A percentile compares a stretch with the other conserved stretches of the same genome.
Evolutionary conservation across 2,797 vertebrate species (phyloP).

Genomic region (Tinamus major): DNA sequence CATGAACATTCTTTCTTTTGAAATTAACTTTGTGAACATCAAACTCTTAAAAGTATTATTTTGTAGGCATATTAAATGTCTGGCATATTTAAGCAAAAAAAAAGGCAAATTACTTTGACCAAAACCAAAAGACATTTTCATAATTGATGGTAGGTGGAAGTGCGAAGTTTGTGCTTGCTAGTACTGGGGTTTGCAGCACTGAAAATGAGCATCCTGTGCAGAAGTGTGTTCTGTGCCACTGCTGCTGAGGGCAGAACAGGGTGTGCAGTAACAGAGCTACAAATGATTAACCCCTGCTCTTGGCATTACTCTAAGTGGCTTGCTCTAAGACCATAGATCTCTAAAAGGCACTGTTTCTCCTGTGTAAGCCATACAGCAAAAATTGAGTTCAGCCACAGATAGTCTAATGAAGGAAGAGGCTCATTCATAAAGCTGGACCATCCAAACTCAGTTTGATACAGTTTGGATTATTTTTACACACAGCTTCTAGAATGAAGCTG

Average conservation of each 20-base stretch:
- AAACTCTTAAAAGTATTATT: conserved; percentile 4
- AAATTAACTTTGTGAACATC: conserved; percentile 35
- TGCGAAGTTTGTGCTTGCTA: background rate
- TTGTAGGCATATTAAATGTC: conserved; percentile 10
- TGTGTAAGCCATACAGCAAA: background rate
- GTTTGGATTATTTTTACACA: background rate
- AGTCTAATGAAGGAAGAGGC: background rate
- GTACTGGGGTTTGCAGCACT: background rate
- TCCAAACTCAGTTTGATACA: background rate
- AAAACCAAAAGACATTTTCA: background rate
- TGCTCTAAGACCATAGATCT: background rate
- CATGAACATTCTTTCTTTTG: background rate
- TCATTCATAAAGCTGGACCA: background rate
- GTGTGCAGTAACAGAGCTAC: background rate
- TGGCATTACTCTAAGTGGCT: background rate
- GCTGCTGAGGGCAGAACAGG: background rate
- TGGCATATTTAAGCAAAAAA: conserved; percentile 13
- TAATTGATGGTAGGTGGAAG: background rate
- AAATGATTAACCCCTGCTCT: background rate
- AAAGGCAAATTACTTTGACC: background rate
- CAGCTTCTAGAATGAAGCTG: background rate
- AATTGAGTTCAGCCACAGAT: background rate
- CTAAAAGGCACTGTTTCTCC: background rate
- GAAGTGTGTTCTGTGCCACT: background rate
- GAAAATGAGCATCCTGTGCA: background rate